Percentiles rank a stretch among this genome's conserved stretches.
phyloP scores from a whole-genome alignment of 2,797 vertebrate species.

The Pelochelys cantorii region DNA sequence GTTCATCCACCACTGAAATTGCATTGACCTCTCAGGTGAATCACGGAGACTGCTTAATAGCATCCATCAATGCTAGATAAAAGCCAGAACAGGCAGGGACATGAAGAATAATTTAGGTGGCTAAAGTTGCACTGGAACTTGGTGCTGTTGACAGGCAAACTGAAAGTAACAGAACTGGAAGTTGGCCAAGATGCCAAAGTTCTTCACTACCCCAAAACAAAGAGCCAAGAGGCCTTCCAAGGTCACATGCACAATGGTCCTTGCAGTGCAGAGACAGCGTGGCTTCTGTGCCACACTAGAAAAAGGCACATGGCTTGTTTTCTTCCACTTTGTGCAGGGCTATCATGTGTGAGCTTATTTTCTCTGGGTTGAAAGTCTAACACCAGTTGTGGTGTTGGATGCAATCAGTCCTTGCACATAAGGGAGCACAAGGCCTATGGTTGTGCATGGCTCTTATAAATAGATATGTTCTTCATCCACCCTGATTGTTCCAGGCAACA shows the following conservation, averaged over 20 bases:
- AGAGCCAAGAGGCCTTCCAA: background rate
- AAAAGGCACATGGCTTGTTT: too few relatives aligned
- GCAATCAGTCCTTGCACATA: background rate
- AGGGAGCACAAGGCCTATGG: background rate
- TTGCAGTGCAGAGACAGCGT: background rate
- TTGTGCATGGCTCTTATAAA: background rate
- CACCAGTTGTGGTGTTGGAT: rapidly evolving
- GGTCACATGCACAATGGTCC: background rate
- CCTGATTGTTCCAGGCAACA: background rate
- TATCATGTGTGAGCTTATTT: background rate
- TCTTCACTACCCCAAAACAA: background rate
- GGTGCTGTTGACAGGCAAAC: background rate
- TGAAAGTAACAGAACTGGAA: background rate
- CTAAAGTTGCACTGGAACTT: background rate
- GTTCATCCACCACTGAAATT: background rate
- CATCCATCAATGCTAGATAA: background rate
- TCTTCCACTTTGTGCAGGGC: background rate
- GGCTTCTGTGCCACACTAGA: background rate
- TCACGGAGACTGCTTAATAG: background rate
- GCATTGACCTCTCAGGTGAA: background rate
- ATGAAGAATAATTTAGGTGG: background rate
- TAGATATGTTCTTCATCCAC: background rate
- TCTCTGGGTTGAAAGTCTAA: rapidly evolving
- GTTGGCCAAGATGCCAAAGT: background rate
- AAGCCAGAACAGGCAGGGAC: background rate